Percentiles rank a stretch among this genome's conserved stretches.
These are phyloP conservation scores for Apis cerana DNA, from an alignment of 1,140 invertebrate genomes.

Conservation along the genomic window DNA sequence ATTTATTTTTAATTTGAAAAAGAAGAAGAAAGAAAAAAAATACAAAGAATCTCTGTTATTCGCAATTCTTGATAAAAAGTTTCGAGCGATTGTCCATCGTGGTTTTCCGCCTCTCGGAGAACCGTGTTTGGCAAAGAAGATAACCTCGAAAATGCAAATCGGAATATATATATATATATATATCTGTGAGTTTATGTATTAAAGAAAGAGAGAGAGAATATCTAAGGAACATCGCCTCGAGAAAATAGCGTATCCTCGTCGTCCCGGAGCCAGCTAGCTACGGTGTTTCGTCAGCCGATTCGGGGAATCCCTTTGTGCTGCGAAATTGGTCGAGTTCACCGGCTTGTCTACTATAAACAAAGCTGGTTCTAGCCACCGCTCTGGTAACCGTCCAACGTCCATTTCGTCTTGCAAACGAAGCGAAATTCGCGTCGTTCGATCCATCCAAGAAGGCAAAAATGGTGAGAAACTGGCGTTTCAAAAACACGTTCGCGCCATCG, in stretches of 20 bases:
- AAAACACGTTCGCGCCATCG: too few relatives aligned
- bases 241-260: slow-evolving; percentile 24
- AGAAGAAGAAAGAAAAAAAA: too few relatives aligned
- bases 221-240: slow-evolving; percentile 22
- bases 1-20: neutral
- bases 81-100: neutral
- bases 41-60: too few relatives aligned
- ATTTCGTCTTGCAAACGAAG: slow-evolving; percentile 18
- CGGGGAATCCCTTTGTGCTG: slow-evolving; percentile 54
- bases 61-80: neutral
- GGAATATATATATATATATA: neutral
- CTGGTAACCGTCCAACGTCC: slow-evolving; percentile 8
- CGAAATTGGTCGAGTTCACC: slow-evolving; percentile 58
- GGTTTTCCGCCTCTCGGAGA: neutral
- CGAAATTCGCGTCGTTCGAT: slow-evolving; percentile 14
- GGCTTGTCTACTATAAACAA: slow-evolving; percentile 53
- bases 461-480: too few relatives aligned
- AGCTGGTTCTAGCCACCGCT: slow-evolving; percentile 16
- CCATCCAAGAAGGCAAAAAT: neutral
- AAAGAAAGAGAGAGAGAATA: neutral
- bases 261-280: neutral
- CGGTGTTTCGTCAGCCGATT: slow-evolving; percentile 30
- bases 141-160: slow-evolving; percentile 51
- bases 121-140: slow-evolving; percentile 10
- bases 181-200: neutral